phyloP scores from a whole-genome alignment of 2,888 invertebrate species.

The Teleogryllus oceanicus region DNA sequence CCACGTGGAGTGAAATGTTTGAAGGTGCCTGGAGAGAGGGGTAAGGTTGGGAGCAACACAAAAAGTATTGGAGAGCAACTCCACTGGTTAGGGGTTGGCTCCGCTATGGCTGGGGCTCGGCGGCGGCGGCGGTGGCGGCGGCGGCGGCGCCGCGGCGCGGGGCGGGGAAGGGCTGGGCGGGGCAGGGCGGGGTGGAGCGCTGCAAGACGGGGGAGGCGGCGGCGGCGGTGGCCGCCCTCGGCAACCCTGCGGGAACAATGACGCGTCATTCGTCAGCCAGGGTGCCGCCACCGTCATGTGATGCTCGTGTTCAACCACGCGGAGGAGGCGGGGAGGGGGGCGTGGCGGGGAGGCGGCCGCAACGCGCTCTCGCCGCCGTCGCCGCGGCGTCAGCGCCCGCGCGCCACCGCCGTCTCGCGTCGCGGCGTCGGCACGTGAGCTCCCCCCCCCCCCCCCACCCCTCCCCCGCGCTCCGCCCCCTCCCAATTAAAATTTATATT shows the following conservation, averaged over 20 bases:
- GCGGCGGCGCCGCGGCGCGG: conserved; percentile 33
- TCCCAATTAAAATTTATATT: neutral
- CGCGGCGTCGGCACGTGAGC: neutral
- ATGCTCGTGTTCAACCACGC: conserved; percentile 9
- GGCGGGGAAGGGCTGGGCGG: conserved; percentile 37
- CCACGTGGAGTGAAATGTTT: conserved; percentile 39
- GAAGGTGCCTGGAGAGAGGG: conserved; percentile 23
- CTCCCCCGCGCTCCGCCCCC: neutral
- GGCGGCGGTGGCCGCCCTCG: conserved; percentile 11
- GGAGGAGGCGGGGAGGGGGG: neutral
- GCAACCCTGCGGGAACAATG: conserved; percentile 6
- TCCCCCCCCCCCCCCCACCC: neutral
- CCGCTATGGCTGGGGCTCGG: conserved; percentile 22
- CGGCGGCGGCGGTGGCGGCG: conserved; percentile 29
- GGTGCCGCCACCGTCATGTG: conserved; percentile 7
- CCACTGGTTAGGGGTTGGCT: conserved; percentile 36
- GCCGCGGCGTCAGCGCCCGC: neutral
- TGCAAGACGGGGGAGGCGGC: neutral
- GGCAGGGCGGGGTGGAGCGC: neutral
- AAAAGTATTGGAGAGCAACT: conserved; percentile 37
- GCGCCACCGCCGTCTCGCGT: neutral
- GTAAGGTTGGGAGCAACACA: conserved; percentile 21
- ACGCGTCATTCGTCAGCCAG: conserved; percentile 9
- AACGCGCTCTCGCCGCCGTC: neutral
- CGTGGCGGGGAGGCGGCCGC: neutral